These are phyloP conservation scores for Cotesia typhae DNA, from an alignment of 1,140 invertebrate genomes.

Conservation along the genomic window DNA sequence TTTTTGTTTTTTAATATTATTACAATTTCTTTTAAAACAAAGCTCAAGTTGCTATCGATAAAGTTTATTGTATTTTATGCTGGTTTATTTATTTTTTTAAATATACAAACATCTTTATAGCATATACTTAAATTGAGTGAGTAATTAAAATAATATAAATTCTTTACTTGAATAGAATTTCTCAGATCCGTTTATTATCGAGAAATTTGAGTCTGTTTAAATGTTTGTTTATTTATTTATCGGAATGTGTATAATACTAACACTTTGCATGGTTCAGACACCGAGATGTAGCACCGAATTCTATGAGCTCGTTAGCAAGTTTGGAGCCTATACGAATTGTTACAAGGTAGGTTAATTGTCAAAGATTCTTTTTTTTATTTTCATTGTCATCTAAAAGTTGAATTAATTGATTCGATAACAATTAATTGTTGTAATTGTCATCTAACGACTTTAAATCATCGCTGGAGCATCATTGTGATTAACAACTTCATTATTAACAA, in stretches of 20 bases:
- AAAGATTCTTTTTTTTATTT: constrained; percentile 11
- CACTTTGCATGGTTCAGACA: constrained; percentile 60
- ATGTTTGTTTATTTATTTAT: constrained; percentile 31
- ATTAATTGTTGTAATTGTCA: not conserved
- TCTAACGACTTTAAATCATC: not conserved
- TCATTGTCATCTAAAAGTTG: constrained; percentile 1
- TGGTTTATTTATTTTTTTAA: constrained; percentile 10
- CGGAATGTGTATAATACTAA: constrained; percentile 54
- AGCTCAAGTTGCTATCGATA: constrained; percentile 5
- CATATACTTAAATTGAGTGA: no score
- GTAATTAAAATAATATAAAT: not conserved
- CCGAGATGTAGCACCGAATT: constrained; percentile 58
- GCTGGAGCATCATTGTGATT: constrained; percentile 8
- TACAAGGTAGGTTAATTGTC: constrained; percentile 47
- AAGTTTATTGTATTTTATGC: constrained; percentile 25
- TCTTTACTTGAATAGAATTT: not conserved
- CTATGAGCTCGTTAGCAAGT: constrained; percentile 60
- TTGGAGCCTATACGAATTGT: constrained; percentile 51
- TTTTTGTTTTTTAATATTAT: not conserved
- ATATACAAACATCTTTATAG: not conserved
- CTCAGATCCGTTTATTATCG: not conserved
- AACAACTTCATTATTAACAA: constrained; percentile 5
- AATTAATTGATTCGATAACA: not conserved
- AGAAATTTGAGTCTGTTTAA: constrained; percentile 18
- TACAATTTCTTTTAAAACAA: not conserved